Evolutionary conservation across 2,888 invertebrate genomes (phyloP).

Genomic region (Marasmarcha lunaedactyla): DNA sequence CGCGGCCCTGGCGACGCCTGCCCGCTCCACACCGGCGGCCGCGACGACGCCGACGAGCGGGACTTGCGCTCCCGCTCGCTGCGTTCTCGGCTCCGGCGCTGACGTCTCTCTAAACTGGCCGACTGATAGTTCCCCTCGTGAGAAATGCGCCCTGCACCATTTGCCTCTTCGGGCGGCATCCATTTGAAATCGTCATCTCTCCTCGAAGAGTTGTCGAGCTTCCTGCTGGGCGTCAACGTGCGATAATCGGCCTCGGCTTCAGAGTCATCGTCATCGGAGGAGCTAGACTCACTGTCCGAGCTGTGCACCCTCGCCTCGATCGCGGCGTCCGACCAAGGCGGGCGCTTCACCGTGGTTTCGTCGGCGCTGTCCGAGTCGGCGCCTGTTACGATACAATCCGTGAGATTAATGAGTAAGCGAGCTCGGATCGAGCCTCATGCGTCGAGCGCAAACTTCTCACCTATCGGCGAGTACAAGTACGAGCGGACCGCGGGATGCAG

Average conservation of each 20-base stretch:
- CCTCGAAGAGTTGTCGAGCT: slow-evolving; percentile 70
- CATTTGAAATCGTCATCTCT: slow-evolving; percentile 78
- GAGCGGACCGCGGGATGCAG: slow-evolving; percentile 65
- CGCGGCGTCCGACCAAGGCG: slow-evolving; percentile 55
- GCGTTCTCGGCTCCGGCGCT: slow-evolving; percentile 58
- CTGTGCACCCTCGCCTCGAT: slow-evolving; percentile 45
- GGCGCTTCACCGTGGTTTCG: slow-evolving; percentile 72
- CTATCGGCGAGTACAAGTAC: slow-evolving; percentile 67
- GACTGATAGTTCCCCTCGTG: slow-evolving; percentile 44
- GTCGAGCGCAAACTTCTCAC: slow-evolving; percentile 35
- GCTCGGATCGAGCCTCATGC: slow-evolving; percentile 29
- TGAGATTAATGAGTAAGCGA: slow-evolving; percentile 24
- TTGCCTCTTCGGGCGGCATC: slow-evolving; percentile 59
- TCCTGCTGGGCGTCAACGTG: slow-evolving; percentile 49
- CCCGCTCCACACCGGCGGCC: slow-evolving; percentile 54
- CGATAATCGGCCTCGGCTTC: slow-evolving; percentile 73
- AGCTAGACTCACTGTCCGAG: slow-evolving; percentile 49
- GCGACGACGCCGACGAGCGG: slow-evolving; percentile 69
- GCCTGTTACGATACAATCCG: slow-evolving; percentile 53
- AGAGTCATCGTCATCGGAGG: slow-evolving; percentile 45
- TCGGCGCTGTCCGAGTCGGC: slow-evolving; percentile 73
- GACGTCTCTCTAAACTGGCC: slow-evolving; percentile 69
- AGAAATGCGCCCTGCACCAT: slow-evolving; percentile 31
- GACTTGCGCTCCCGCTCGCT: slow-evolving; percentile 75
- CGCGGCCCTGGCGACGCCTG: slow-evolving; percentile 53